Conservation (phyloP, 2,113 vertebrate species). For the Nothoprocta pentlandii region DNA sequence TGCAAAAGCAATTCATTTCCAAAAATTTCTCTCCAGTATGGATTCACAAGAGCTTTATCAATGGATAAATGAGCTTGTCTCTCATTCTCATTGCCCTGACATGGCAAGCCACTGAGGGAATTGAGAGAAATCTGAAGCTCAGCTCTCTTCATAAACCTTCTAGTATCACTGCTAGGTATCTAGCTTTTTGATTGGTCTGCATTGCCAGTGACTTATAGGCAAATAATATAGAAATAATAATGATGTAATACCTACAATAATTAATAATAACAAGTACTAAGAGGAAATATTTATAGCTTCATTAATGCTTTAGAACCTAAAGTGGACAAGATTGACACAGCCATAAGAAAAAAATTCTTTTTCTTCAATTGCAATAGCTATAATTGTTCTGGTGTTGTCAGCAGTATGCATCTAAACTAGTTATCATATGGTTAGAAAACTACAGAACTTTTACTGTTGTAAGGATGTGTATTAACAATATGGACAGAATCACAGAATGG, state of each 20-base stretch:
- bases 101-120: background rate
- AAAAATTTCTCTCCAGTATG: background rate
- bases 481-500: background rate
- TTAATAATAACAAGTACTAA: background rate
- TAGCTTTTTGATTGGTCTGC: background rate
- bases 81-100: background rate
- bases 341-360: background rate
- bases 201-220: background rate
- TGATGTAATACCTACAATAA: background rate
- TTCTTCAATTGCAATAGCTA: background rate
- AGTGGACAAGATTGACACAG: background rate
- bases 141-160: background rate
- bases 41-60: background rate
- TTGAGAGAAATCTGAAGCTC: background rate
- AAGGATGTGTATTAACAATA: background rate
- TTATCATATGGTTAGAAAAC: constrained; percentile 1
- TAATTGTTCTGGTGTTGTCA: background rate
- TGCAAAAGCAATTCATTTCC: background rate
- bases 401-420: background rate
- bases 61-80: background rate
- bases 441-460: constrained; percentile 1
- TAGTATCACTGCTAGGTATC: background rate
- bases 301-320: background rate
- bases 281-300: background rate
- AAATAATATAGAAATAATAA: background rate